Evolutionary conservation across 2,888 invertebrate genomes (phyloP), one percentile per base, ranked within the genome.

Genomic region (Microctonus aethiopoides): DNA sequence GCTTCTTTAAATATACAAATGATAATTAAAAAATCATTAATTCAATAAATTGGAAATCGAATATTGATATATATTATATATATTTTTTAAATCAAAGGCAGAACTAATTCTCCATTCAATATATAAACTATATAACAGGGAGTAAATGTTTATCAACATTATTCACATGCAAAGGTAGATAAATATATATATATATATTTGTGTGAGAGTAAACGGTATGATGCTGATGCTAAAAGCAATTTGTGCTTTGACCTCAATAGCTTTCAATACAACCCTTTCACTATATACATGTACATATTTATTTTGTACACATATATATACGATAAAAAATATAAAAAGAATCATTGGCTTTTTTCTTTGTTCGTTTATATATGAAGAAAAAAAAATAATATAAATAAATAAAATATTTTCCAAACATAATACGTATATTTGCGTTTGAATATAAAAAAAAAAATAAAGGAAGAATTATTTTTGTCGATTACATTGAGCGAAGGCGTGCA

Each of bases 381-480:
- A n/a, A n/a, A n/a, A n/a, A n/a, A n/a, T n/a, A n/a, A n/a, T n/a
- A n/a, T n/a, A n/a, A n/a, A n/a, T n/a, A n/a, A n/a, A n/a, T n/a
- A n/a, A n/a, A n/a, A n/a, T n/a, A n/a, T n/a, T n/a, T n/a, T n/a
- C n/a, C n/a, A n/a, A n/a, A n/a, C n/a, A n/a, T n/a, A n/a, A n/a
- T n/a, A n/a, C n/a, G n/a, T n/a, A n/a, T n/a, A n/a, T 32, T 32
- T 7, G 7, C 32, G 4, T 32, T 32, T 32, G 32, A 32, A 11
- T 36, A 36, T 2, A 36, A 11, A 36, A 36, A 36, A 36, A 36
- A 2, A 36, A 11, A 36, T 36, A 36, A 36, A 36, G 36, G 7
- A 36, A 36, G 11, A 11, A 36, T n/a, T n/a, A 36, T 36, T 36
- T 36, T 36, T 36, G 36, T 36, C 36, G 57, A 69, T 69, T 59